Base-by-base conservation (phyloP, 1,140 invertebrate species). In the Caenorhabditis tropicalis region DNA sequence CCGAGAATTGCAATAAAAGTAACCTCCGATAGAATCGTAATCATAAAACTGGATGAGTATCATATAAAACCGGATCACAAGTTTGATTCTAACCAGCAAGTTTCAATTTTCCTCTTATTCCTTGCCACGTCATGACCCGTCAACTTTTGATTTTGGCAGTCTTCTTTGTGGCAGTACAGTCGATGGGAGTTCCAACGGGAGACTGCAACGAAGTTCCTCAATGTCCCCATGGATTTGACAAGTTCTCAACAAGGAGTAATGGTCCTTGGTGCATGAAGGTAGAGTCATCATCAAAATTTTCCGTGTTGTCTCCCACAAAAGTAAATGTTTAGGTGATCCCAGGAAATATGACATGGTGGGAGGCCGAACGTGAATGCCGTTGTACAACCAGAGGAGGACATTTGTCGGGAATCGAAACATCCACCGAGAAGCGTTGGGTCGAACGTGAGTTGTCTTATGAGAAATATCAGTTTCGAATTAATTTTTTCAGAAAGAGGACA, bases 271-370 rank as follows among this genome's bases (percentile, higher is more conserved):
- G 65, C 24, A 24, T 74, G 19, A 74, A 74, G 21, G 65, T 74
- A n/a, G 16, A 65, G 58, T 65, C 36, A n/a, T 6, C 1, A n/a
- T n/a, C 15, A 6, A 6, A n/a, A 10, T 12, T 46, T 46, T 46
- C 19, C 43, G 19, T 46, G n/a, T n/a, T n/a, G n/a, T n/a, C n/a
- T n/a, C n/a, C n/a, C n/a, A n/a, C n/a, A n/a, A n/a, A n/a, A n/a
- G n/a, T n/a, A n/a, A n/a, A n/a, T n/a, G n/a, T n/a, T n/a, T n/a
- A 74, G 65, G 65, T 74, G 2, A n/a, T 43, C 36, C 19, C 33
- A 24, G 65, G 65, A 24, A 74, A 74, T n/a, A 74, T 74, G 65
- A 74, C 65, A 21, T 74, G 65, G 65, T 74, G 65, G 65, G 65
- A 74, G n/a, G 65, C 65, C 43, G 65, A 74, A 43, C 65, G 65